Percentiles rank a stretch among this genome's conserved stretches.
phyloP scores from a whole-genome alignment of 1,140 invertebrate species.

The Atta cephalotes region DNA sequence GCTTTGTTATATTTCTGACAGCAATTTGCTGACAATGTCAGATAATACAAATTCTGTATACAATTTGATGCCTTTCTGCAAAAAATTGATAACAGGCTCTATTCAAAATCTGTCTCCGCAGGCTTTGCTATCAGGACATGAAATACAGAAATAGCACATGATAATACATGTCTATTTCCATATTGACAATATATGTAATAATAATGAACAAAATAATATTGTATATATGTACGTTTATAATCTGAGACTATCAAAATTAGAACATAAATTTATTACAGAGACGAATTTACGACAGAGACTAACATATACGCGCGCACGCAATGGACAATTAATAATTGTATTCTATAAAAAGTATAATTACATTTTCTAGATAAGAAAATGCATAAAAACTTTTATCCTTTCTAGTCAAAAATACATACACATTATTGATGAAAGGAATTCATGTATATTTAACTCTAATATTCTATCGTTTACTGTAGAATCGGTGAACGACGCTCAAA shows the following conservation, averaged over 20 bases:
- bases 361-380: not conserved
- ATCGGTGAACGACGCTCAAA: conserved; percentile 10
- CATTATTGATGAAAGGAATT: conserved; percentile 6
- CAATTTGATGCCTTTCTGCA: too few relatives aligned
- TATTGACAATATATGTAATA: not conserved
- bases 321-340: not conserved
- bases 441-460: not conserved
- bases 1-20: too few relatives aligned
- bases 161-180: not conserved
- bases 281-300: too few relatives aligned
- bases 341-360: not conserved
- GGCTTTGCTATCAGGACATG: too few relatives aligned
- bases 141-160: not conserved
- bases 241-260: not conserved
- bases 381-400: not conserved
- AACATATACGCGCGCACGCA: too few relatives aligned
- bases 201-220: not conserved
- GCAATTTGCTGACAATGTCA: too few relatives aligned
- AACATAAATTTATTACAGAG: not conserved
- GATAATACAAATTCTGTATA: too few relatives aligned
- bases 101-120: too few relatives aligned
- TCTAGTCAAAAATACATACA: conserved; percentile 23
- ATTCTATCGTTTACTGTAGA: conserved; percentile 8
- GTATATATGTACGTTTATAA: not conserved
- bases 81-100: too few relatives aligned